A percentile compares a stretch with the other conserved stretches of the same genome.
These are phyloP conservation scores for Plectus sambesii DNA, from an alignment of 1,140 invertebrate species.

Conservation along the genomic window DNA sequence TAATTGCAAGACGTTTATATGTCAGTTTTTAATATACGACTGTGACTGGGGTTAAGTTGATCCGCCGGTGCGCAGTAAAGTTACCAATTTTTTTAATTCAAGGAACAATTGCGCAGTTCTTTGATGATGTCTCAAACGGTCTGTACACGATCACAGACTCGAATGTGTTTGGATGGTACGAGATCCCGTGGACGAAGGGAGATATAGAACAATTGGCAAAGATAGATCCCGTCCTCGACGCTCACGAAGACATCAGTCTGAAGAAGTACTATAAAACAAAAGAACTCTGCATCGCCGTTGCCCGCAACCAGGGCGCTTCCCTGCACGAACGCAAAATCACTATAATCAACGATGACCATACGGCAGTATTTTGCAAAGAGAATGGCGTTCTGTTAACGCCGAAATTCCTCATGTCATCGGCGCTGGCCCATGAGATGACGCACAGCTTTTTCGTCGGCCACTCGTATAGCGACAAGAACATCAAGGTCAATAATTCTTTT, in stretches of 20 bases:
- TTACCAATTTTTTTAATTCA: conserved; percentile 12
- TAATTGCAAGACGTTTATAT: no score
- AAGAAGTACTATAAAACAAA: conserved; percentile 17
- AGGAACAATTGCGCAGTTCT: conserved; percentile 38
- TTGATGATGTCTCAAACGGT: conserved; percentile 35
- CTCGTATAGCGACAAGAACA: conserved; percentile 43
- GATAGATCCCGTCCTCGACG: conserved; percentile 20
- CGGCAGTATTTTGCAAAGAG: conserved; percentile 41
- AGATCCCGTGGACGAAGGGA: conserved; percentile 33
- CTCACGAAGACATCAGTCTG: no score
- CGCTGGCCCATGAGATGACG: conserved; percentile 43
- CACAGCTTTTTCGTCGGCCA: conserved; percentile 43
- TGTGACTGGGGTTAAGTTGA: conserved; percentile 11
- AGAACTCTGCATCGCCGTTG: conserved; percentile 20
- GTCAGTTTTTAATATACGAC: conserved; percentile 7
- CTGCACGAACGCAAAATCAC: conserved; percentile 38
- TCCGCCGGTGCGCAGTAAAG: conserved; percentile 1
- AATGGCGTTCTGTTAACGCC: conserved; percentile 41
- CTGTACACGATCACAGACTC: conserved; percentile 37
- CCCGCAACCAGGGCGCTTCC: conserved; percentile 23
- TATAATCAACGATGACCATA: conserved; percentile 36
- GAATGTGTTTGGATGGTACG: conserved; percentile 37
- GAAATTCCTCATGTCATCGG: conserved; percentile 35
- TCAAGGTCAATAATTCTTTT: conserved; percentile 25
- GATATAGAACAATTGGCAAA: conserved; percentile 32